Conservation (phyloP, 37 sponge, comb jelly and placozoan species). For the Halichondria panicea region DNA sequence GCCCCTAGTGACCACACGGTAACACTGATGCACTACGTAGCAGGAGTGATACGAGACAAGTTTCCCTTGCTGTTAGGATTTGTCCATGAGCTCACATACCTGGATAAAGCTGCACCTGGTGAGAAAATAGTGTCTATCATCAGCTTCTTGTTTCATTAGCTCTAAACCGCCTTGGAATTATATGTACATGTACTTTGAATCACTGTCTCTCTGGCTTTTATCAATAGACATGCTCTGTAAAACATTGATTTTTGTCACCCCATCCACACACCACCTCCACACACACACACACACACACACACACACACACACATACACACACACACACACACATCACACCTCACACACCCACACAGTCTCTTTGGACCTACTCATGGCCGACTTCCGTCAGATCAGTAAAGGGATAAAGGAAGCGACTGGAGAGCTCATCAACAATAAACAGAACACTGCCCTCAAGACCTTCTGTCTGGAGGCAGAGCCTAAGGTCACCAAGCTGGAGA, state of each 20-base stretch:
- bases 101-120: conserved; percentile 83
- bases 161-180: too few relatives aligned
- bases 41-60: conserved; percentile 42
- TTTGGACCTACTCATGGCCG: conserved; percentile 61
- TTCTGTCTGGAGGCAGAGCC: conserved; percentile 74
- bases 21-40: conserved; percentile 74
- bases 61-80: conserved; percentile 55
- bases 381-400: conserved; percentile 37
- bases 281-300: too few relatives aligned
- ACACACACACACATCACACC: background rate
- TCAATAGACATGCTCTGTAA: too few relatives aligned
- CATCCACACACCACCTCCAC: too few relatives aligned
- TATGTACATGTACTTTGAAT: too few relatives aligned
- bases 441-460: conserved; percentile 66
- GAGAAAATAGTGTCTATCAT: too few relatives aligned
- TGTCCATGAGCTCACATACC: conserved; percentile 61
- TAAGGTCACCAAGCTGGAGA: conserved; percentile 60
- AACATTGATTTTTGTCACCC: too few relatives aligned
- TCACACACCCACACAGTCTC: conserved; percentile 29
- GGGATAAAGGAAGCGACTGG: conserved; percentile 53
- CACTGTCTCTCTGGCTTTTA: too few relatives aligned
- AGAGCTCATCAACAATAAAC: conserved; percentile 69
- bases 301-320: too few relatives aligned
- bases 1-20: conserved; percentile 61
- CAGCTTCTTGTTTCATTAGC: too few relatives aligned